Evolutionary conservation across 2,797 vertebrate species (phyloP), one percentile per base, ranked within the genome.

Genomic region (Neoniphon sammara): DNA sequence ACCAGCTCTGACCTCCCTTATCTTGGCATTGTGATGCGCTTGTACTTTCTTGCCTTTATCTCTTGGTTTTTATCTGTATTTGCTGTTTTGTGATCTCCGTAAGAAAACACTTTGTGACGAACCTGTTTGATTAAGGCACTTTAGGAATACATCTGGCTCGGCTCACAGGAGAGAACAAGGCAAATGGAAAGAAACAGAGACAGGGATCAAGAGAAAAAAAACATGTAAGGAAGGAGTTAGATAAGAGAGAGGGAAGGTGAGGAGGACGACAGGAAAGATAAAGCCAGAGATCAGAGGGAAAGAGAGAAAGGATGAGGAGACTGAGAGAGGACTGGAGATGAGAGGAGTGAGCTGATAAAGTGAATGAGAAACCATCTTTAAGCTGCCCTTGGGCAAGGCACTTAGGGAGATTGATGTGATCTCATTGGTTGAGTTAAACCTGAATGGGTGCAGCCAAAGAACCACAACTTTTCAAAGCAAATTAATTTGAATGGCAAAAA

Each of bases 51-150:
- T 25, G 20, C 58, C 67, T 78, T 83, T 85, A 83, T 85, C 81
- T 80, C 44, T 14, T 25, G 21, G 10, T 18, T 63, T 68, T 76
- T 75, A 85, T 90, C 82, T 70, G 68, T 73, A 60, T 72, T 70
- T 80, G 75, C 66, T 79, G 75, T 62, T 77, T 54, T 78, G 59
- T 80, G 75, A 85, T 90, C 84, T 85, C 66, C 0, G 31, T 39
- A 47, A 27, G n/a, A 27, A 81, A 80, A 70, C 71, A 66, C 78
- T 80, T 70, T 83, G 74, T 72, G 76, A 78, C 81, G 82, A 82
- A 83, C 58, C 23, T 42, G 81, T 81, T 75, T 81, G 85, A 87
- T 88, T 79, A 85, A 78, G 74, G 73, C 72, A 80, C 86, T 85
- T 75, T 34, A 65, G 49, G 58, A 62, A 64, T 81, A 73, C 72